Conservation (phyloP, 1,140 invertebrate species). For the Drosophila novamexicana region DNA sequence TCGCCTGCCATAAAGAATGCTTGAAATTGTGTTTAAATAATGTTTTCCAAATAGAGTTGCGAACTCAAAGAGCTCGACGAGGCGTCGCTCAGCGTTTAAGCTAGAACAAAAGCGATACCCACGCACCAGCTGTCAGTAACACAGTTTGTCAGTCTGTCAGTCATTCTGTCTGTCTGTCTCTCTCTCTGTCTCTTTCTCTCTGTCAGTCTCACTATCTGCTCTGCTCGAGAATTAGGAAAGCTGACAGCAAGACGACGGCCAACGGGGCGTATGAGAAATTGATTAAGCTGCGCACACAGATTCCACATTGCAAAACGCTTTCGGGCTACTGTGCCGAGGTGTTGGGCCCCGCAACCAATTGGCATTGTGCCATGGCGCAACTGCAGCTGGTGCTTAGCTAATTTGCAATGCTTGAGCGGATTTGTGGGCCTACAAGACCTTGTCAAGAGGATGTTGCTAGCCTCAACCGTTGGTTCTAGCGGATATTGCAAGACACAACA, state of each 20-base stretch:
- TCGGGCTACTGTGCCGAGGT: conserved; percentile 55
- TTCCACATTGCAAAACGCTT: conserved; percentile 48
- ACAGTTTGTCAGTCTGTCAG: conserved; percentile 50
- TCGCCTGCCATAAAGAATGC: conserved; percentile 66
- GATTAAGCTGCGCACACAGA: conserved; percentile 54
- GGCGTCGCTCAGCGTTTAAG: conserved; percentile 60
- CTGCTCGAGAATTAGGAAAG: conserved; percentile 60
- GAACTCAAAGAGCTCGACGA: conserved; percentile 58
- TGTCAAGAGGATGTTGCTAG: conserved; percentile 63
- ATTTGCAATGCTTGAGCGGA: conserved; percentile 77
- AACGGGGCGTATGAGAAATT: conserved; percentile 63
- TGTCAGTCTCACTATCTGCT: neutral
- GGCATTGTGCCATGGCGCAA: conserved; percentile 32
- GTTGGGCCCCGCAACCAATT: conserved; percentile 23
- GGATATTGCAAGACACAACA: conserved; percentile 46
- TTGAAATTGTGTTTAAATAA: conserved; percentile 48
- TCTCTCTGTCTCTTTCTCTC: conserved; percentile 23
- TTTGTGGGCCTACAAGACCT: conserved; percentile 63
- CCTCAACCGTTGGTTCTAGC: conserved; percentile 37
- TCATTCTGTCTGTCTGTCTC: conserved; percentile 24
- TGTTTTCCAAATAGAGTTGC: conserved; percentile 72
- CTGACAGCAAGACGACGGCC: conserved; percentile 53
- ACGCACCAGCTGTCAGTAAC: conserved; percentile 60
- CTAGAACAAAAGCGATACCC: conserved; percentile 71
- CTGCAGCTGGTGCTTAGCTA: conserved; percentile 50